Evolutionary conservation across 2,113 vertebrate genomes (phyloP).

Genomic region (Nannospalax galili): DNA sequence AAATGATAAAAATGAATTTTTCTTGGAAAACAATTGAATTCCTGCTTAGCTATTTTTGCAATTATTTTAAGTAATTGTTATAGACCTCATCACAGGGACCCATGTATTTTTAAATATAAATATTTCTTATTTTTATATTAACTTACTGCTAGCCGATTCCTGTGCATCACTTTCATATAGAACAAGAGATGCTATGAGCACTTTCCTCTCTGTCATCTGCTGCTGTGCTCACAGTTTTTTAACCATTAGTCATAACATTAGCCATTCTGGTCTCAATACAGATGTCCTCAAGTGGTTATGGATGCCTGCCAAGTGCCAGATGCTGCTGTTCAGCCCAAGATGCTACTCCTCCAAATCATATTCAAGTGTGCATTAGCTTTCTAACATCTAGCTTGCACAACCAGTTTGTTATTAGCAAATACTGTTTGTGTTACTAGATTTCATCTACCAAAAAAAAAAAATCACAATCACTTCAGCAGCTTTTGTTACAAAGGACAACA

Average conservation of each 20-base stretch:
- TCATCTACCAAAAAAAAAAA: slow-evolving; percentile 43
- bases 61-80: slow-evolving; percentile 19
- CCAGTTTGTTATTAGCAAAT: slow-evolving; percentile 19
- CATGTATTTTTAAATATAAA: neutral
- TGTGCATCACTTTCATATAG: neutral
- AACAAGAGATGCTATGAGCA: neutral
- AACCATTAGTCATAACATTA: slow-evolving; percentile 22
- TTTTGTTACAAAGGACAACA: slow-evolving; percentile 49
- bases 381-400: neutral
- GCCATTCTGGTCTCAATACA: neutral
- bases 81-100: neutral
- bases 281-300: slow-evolving; percentile 37
- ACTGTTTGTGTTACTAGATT: slow-evolving; percentile 48
- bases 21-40: slow-evolving; percentile 8
- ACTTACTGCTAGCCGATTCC: neutral
- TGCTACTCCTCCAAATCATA: slow-evolving; percentile 9
- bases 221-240: slow-evolving; percentile 36
- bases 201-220: neutral
- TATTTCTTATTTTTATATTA: slow-evolving; percentile 10
- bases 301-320: slow-evolving; percentile 51
- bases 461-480: neutral
- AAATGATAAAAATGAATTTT: neutral
- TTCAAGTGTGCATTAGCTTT: slow-evolving; percentile 25
- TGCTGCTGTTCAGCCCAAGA: slow-evolving; percentile 39
- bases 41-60: neutral